Evolutionary conservation across 1,140 invertebrate genomes (phyloP).

Genomic region (Ips nitidus): DNA sequence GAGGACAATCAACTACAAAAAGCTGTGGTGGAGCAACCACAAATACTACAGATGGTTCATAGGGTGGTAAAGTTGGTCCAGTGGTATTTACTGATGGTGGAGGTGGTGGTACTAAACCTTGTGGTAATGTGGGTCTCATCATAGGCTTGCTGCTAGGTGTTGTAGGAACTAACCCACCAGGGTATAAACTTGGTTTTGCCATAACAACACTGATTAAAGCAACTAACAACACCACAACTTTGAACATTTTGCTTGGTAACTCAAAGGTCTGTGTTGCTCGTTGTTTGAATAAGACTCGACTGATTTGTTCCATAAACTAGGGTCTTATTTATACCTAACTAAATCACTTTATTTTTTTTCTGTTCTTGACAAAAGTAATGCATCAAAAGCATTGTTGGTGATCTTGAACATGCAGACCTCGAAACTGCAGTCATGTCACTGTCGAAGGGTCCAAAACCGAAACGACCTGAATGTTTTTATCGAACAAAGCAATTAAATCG

Average conservation of each 20-base stretch:
- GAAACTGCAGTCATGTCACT: background rate
- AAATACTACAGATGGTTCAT: background rate
- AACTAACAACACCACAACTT: background rate
- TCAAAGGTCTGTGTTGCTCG: background rate
- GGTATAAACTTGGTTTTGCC: conserved; percentile 1
- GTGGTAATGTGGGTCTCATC: background rate
- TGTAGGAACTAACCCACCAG: background rate
- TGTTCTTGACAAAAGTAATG: background rate
- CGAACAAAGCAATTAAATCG: too few relatives aligned
- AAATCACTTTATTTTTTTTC: background rate
- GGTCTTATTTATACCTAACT: background rate
- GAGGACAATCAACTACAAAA: background rate
- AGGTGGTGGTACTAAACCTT: background rate
- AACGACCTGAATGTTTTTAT: too few relatives aligned
- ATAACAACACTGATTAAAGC: background rate
- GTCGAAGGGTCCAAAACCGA: too few relatives aligned
- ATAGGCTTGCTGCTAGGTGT: background rate
- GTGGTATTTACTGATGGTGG: background rate
- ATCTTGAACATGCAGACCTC: background rate
- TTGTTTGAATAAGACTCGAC: background rate
- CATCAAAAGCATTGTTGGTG: background rate
- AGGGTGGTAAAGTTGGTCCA: background rate
- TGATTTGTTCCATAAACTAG: background rate
- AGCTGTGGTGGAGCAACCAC: background rate
- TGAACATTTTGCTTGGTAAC: background rate